Conservation (phyloP, 2,888 invertebrate genomes). For the Tipula vernalis region DNA sequence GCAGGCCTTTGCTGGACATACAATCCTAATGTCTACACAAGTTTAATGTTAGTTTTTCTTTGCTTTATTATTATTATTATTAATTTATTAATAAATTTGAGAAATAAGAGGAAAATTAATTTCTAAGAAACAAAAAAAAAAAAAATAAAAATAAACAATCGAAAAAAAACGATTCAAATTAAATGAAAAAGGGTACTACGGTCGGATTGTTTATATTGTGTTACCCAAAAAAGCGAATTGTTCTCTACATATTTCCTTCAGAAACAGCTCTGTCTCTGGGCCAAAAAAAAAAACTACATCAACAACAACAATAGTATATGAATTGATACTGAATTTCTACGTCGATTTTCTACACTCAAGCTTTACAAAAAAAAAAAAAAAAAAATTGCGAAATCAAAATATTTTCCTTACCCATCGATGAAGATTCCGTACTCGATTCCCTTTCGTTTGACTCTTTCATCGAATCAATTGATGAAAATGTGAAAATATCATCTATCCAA, state of each 20-base stretch:
- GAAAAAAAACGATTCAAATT: neutral
- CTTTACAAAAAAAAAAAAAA: neutral
- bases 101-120: conserved; percentile 10
- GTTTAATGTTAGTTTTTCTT: conserved; percentile 18
- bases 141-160: neutral
- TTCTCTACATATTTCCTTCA: neutral
- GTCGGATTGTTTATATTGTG: neutral
- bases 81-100: neutral
- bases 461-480: neutral
- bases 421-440: conserved; percentile 14
- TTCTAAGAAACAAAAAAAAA: neutral
- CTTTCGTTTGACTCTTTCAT: conserved; percentile 11
- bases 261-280: neutral
- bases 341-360: neutral
- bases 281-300: neutral
- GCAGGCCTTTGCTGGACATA: conserved; percentile 63
- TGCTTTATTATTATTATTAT: conserved; percentile 9
- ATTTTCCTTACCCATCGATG: conserved; percentile 14
- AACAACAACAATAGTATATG: neutral
- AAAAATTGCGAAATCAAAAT: neutral
- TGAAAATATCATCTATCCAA: neutral
- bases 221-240: neutral
- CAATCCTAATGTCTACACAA: conserved; percentile 59
- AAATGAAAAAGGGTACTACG: neutral
- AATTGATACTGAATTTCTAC: neutral